Conservation (phyloP, 92 coral and sea anemone genomes). For the Galaxea fascicularis region DNA sequence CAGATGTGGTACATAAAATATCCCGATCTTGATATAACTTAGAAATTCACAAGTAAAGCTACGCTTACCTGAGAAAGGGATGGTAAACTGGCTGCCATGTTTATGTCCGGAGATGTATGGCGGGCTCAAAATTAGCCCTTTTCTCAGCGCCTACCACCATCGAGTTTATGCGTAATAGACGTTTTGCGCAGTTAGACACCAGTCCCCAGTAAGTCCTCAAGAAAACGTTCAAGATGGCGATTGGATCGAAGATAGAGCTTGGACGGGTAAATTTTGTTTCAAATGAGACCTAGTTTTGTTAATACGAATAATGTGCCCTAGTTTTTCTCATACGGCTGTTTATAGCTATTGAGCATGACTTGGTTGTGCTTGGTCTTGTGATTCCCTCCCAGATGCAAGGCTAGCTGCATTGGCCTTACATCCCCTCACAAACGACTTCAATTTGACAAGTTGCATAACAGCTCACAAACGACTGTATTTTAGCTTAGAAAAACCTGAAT, state of each 20-base stretch:
- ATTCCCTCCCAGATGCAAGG: too few relatives aligned
- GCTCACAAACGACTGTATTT: too few relatives aligned
- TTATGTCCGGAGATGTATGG: constrained; percentile 64
- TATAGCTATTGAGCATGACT: background rate
- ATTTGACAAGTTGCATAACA: too few relatives aligned
- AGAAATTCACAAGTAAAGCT: background rate
- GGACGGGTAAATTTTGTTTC: constrained; percentile 75
- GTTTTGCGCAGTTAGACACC: constrained; percentile 28
- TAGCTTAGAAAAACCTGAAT: too few relatives aligned
- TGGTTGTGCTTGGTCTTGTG: too few relatives aligned
- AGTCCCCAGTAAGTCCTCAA: background rate
- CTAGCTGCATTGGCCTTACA: too few relatives aligned
- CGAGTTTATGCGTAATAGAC: constrained; percentile 25
- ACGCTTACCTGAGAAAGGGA: constrained; percentile 85
- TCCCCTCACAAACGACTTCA: too few relatives aligned
- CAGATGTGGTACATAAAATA: background rate
- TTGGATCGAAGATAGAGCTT: constrained; percentile 97
- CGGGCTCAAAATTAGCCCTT: constrained; percentile 34
- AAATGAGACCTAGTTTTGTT: background rate
- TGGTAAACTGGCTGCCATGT: constrained; percentile 96
- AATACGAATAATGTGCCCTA: background rate
- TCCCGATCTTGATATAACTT: background rate
- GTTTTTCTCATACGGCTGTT: too few relatives aligned
- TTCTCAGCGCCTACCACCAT: background rate
- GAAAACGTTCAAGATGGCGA: constrained; percentile 79